Evolutionary conservation across 1,140 invertebrate species (phyloP).

Genomic region (Trachymyrmex septentrionalis): DNA sequence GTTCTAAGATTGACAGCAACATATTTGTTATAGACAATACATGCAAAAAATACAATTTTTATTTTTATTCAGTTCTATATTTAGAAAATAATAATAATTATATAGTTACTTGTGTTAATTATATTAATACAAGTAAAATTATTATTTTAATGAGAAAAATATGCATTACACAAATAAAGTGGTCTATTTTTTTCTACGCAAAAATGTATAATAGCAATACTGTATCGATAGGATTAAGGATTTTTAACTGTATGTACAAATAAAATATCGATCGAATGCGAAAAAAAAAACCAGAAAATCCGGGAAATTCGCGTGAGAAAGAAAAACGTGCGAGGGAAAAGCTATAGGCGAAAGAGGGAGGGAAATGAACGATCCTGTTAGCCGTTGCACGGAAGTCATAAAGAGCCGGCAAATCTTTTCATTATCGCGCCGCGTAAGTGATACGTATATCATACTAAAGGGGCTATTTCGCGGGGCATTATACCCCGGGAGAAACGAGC

Average conservation of each 20-base stretch:
- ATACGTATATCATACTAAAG: conserved; percentile 86
- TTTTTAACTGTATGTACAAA: no score
- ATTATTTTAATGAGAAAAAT: no score
- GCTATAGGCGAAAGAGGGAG: neutral
- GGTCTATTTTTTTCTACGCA: no score
- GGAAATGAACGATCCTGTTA: conserved; percentile 70
- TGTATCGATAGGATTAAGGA: neutral
- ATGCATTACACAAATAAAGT: no score
- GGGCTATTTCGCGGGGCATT: conserved; percentile 83
- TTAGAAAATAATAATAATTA: no score
- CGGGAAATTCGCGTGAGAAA: neutral
- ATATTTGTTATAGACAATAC: no score
- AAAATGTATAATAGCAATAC: no score
- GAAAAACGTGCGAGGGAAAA: neutral
- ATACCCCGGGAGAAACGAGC: conserved; percentile 78
- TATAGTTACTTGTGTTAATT: no score
- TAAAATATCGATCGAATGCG: conserved; percentile 10
- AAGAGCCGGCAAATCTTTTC: conserved; percentile 86
- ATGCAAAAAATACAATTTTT: no score
- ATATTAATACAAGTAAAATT: no score
- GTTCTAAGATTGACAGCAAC: no score
- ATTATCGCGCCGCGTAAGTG: conserved; percentile 85
- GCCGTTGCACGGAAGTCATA: conserved; percentile 82
- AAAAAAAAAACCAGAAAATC: conserved; percentile 38
- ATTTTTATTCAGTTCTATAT: no score